These are phyloP conservation scores for Spodoptera picta DNA, from an alignment of 2,888 invertebrate genomes.

Conservation along the genomic window DNA sequence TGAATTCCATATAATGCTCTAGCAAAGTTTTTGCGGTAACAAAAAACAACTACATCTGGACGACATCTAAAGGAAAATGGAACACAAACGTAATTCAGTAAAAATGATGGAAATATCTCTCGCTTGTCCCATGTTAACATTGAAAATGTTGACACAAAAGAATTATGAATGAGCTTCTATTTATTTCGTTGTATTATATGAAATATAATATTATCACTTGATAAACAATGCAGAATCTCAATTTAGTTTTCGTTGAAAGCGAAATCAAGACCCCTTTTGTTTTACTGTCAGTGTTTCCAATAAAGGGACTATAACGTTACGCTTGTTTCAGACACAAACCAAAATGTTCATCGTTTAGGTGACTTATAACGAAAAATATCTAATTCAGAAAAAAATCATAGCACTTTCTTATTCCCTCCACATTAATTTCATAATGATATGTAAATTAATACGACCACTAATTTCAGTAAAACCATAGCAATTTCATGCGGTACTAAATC, in stretches of 20 bases:
- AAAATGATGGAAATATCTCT: conserved; percentile 31
- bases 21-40: conserved; percentile 40
- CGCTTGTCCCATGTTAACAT: conserved; percentile 29
- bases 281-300: conserved; percentile 2
- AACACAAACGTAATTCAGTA: conserved; percentile 39
- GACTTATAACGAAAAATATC: too few relatives aligned
- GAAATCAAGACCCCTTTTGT: neutral
- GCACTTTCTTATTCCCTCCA: conserved; percentile 1
- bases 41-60: conserved; percentile 46
- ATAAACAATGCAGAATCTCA: conserved; percentile 27
- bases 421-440: conserved; percentile 39
- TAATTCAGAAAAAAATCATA: conserved; percentile 5
- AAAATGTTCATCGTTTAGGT: too few relatives aligned
- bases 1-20: conserved; percentile 38
- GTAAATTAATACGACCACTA: conserved; percentile 43
- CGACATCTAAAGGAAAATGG: conserved; percentile 39
- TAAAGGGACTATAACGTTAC: neutral
- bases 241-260: conserved; percentile 23
- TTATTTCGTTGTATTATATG: conserved; percentile 27
- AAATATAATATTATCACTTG: conserved; percentile 17
- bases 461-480: conserved; percentile 27
- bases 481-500: conserved; percentile 32
- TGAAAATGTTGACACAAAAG: conserved; percentile 32
- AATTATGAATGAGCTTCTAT: conserved; percentile 40
- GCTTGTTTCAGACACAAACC: too few relatives aligned